These are phyloP conservation scores for Aphaenogaster floridana DNA, from an alignment of 1,140 invertebrate species.

Conservation along the genomic window DNA sequence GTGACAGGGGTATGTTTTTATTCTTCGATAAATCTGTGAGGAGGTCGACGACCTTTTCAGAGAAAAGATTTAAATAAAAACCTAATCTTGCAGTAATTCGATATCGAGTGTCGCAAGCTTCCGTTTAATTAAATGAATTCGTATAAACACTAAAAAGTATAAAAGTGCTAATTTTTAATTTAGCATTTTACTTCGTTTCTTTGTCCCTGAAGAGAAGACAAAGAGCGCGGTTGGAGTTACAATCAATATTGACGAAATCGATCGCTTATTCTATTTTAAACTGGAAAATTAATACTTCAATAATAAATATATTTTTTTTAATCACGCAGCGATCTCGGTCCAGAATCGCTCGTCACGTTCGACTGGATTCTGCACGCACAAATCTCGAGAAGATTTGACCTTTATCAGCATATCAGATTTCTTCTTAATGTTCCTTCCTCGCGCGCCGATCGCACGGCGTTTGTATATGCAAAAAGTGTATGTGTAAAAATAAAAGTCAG, in stretches of 20 bases:
- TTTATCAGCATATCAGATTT: slow-evolving; percentile 49
- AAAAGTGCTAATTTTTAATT: neutral
- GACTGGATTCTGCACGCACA: slow-evolving; percentile 16
- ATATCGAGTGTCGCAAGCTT: neutral
- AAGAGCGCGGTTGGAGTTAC: neutral
- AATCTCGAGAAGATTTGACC: slow-evolving; percentile 25
- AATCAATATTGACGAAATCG: neutral
- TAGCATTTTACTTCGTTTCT: neutral
- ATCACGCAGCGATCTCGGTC: neutral
- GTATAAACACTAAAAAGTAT: neutral
- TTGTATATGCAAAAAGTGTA: slow-evolving; percentile 43
- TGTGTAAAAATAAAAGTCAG: slow-evolving; percentile 33
- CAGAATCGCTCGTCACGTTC: slow-evolving; percentile 14
- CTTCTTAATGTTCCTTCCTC: slow-evolving; percentile 36
- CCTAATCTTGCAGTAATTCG: neutral
- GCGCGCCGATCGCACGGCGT: slow-evolving; percentile 30
- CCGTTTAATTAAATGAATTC: neutral
- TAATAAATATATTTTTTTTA: neutral
- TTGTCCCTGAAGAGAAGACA: neutral
- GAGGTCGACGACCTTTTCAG: neutral
- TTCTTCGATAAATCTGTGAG: slow-evolving; percentile 5
- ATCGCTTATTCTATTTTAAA: neutral
- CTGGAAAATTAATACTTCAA: neutral
- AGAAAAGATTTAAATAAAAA: neutral
- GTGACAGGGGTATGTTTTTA: slow-evolving; percentile 29